Evolutionary conservation across 2,113 vertebrate genomes (phyloP), one percentile per base, ranked within the genome.

Genomic region (Microtus pennsylvanicus): DNA sequence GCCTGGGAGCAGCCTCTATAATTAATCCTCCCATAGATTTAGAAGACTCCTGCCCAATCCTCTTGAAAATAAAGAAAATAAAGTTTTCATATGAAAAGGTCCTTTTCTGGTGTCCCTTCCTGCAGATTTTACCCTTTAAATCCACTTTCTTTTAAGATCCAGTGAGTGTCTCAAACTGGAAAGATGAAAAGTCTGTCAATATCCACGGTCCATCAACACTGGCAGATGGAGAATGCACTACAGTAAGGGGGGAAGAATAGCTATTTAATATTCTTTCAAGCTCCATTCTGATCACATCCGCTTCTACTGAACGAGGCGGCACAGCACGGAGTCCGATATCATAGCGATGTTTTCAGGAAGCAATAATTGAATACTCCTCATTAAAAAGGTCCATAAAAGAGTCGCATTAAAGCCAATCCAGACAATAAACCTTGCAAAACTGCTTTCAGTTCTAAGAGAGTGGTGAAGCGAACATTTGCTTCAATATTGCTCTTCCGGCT

Each of bases 341-440:
- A 96, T 7, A 85, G 83, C 92, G 91, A 83, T 93, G 97, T 94
- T 96, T 97, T 96, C 89, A 93, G 96, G 97, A 96, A 96, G 97
- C 89, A 96, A 96, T 97, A 96, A 96, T 93, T 97, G 97, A 96
- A 97, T 95, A 97, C 87, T 96, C 55, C 91, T 97, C 96, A 96
- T 97, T 97, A 97, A 96, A 96, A 94, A 91, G 94, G 91, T 94
- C 95, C 97, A 96, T 97, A 97, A 97, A 96, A 94, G 97, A 97
- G 95, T 96, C 74, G 86, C 89, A 94, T 97, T 97, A 95, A 97
- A 96, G 95, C 76, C 94, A 97, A 92, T 93, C 91, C 95, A 97
- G 97, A 97, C 94, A 97, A 94, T 95, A 97, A 98, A 95, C 92
- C 67, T 94, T 94, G 89, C 89, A 96, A 94, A 96, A 85, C 94